These are phyloP conservation scores for Lithophane semibrunnea DNA, from an alignment of 2,888 invertebrate genomes.

Conservation along the genomic window DNA sequence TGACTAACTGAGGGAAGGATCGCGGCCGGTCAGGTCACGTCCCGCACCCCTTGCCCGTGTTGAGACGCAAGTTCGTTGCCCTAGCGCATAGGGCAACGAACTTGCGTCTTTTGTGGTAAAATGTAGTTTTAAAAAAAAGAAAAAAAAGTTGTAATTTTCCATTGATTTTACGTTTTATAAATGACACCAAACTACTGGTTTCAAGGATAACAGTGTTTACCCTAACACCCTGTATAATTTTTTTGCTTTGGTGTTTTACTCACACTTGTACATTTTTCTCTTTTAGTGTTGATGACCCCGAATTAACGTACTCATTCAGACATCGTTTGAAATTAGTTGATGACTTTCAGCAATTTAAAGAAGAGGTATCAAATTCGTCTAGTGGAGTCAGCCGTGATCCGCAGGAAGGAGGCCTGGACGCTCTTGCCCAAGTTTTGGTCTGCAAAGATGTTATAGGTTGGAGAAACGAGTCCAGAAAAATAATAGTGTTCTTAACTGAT, in stretches of 20 bases:
- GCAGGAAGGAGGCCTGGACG: conserved; percentile 97
- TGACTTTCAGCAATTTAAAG: conserved; percentile 86
- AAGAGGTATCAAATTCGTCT: conserved; percentile 80
- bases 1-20: too few relatives aligned
- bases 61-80: too few relatives aligned
- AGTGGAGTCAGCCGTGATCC: conserved; percentile 91
- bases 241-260: neutral
- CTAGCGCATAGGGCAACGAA: too few relatives aligned
- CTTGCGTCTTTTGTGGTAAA: too few relatives aligned
- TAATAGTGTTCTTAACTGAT: conserved; percentile 95
- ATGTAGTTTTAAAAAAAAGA: too few relatives aligned
- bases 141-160: too few relatives aligned
- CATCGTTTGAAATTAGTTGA: conserved; percentile 93
- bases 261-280: neutral
- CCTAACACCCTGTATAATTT: neutral
- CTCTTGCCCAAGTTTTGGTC: conserved; percentile 94
- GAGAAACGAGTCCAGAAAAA: conserved; percentile 93
- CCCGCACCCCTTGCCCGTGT: too few relatives aligned
- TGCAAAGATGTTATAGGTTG: conserved; percentile 94
- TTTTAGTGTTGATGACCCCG: conserved; percentile 63
- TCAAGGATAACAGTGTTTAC: too few relatives aligned
- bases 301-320: conserved; percentile 92
- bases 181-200: too few relatives aligned
- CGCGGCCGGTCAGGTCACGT: too few relatives aligned
- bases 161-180: too few relatives aligned